Percentiles rank a stretch among this genome's conserved stretches.
phyloP scores from a whole-genome alignment of 2,113 vertebrate genomes.

The Daubentonia madagascariensis region DNA sequence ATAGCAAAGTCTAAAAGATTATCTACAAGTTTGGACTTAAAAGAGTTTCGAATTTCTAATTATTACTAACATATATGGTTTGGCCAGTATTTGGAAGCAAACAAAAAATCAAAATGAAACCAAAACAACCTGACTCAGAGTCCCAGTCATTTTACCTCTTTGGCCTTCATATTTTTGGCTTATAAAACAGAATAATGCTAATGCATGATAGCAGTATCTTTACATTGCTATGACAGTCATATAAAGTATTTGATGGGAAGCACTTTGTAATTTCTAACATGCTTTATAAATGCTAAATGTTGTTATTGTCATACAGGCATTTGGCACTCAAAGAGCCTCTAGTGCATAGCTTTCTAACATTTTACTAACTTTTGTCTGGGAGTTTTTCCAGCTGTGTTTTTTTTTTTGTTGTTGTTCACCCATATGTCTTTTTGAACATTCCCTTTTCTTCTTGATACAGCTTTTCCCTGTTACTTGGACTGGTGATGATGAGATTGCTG shows the following conservation, averaged over 20 bases:
- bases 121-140: not conserved
- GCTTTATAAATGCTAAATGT: not conserved
- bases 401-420: not conserved
- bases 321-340: not conserved
- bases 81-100: not conserved
- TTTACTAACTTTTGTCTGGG: not conserved
- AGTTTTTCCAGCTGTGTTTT: not conserved
- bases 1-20: not conserved
- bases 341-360: not conserved
- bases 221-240: not conserved
- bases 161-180: not conserved
- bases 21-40: not conserved
- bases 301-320: not conserved
- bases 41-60: not conserved
- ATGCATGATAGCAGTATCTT: not conserved
- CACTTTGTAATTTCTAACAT: not conserved
- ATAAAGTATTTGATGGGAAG: not conserved
- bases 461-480: not conserved
- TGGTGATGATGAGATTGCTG: not conserved
- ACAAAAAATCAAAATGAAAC: not conserved
- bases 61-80: not conserved
- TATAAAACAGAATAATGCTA: not conserved
- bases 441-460: not conserved
- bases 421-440: not conserved
- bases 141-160: not conserved